These are phyloP conservation scores for Typhlichthys eigenmanni DNA, from an alignment of 2,797 vertebrate genomes.

Conservation along the genomic window DNA sequence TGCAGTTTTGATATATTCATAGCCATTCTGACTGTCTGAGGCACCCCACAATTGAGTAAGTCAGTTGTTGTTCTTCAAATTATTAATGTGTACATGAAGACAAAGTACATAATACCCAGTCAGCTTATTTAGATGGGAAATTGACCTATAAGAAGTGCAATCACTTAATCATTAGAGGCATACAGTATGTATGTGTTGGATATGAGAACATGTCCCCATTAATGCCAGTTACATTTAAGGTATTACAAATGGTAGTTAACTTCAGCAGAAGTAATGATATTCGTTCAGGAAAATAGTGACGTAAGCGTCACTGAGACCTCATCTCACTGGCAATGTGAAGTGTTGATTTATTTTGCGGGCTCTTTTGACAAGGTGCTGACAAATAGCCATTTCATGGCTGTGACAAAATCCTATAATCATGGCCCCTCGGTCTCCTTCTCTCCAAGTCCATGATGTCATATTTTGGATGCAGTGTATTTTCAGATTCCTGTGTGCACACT, in stretches of 20 bases:
- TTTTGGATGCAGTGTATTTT: constrained; percentile 64
- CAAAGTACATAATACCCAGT: neutral
- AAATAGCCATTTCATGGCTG: constrained; percentile 75
- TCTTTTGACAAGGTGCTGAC: constrained; percentile 69
- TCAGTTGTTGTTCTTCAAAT: neutral
- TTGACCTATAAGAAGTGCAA: constrained; percentile 9
- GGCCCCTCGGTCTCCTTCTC: constrained; percentile 48
- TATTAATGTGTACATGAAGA: neutral
- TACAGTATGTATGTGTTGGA: neutral
- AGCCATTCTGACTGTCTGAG: constrained; percentile 13
- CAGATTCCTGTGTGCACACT: constrained; percentile 63
- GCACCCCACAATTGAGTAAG: neutral
- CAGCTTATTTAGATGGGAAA: neutral
- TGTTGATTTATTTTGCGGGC: constrained; percentile 55
- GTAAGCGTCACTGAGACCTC: constrained; percentile 28
- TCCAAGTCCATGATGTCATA: constrained; percentile 71
- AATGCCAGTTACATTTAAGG: constrained; percentile 27
- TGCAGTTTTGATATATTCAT: constrained; percentile 4
- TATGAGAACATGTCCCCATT: neutral
- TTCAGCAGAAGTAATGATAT: constrained; percentile 40
- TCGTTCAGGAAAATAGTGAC: constrained; percentile 40
- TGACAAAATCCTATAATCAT: constrained; percentile 78
- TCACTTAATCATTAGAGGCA: constrained; percentile 9
- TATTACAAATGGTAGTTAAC: constrained; percentile 29
- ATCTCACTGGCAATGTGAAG: constrained; percentile 34